Evolutionary conservation across 2,888 invertebrate genomes (phyloP), one percentile per base, ranked within the genome.

Genomic region (Zygogramma bicolorata): DNA sequence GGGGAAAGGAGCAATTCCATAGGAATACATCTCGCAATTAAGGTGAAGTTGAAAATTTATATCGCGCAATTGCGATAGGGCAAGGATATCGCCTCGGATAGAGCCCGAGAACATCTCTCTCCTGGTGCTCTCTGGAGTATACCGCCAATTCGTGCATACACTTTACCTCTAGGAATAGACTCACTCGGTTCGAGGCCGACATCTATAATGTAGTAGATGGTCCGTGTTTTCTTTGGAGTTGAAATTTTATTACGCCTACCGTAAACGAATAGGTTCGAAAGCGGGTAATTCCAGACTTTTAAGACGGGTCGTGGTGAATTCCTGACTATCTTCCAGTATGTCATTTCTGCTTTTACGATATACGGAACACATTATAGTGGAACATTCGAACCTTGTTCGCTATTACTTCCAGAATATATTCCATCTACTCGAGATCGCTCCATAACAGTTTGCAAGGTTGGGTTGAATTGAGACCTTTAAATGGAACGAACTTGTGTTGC

Each of bases 11-110:
- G 80, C 79, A 80, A 80, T 81, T 81, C 80, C 77, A n/a, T 25
- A 78, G 75, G 79, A 82, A 83, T 82, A 83, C 82, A 81, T 82
- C 81, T 80, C 75, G 79, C 82, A 83, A 83, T 83, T 83, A 83
- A 82, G 81, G 81, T 81, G 79, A 80, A 80, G 80, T 78, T 70
- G 80, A 77, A 81, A 82, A 83, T 83, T 82, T 83, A 83, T 83
- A 81, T 75, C 80, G 76, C 68, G 75, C 79, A 80, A 80, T 81
- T 80, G 75, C 69, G 72, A 76, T 71, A 74, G 65, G 69, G 70
- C 46, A 25, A 53, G 68, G 53, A 68, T 65, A 61, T 53, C 20
- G 40, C 62, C 60, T 61, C 42, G 10, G 27, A 62, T 62, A 22
- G 61, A 57, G n/a, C 25, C 46, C 58, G 63, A 59, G 60, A 57